Base-by-base conservation (phyloP, 2,888 invertebrate species). In the Heliothis peltigera region DNA sequence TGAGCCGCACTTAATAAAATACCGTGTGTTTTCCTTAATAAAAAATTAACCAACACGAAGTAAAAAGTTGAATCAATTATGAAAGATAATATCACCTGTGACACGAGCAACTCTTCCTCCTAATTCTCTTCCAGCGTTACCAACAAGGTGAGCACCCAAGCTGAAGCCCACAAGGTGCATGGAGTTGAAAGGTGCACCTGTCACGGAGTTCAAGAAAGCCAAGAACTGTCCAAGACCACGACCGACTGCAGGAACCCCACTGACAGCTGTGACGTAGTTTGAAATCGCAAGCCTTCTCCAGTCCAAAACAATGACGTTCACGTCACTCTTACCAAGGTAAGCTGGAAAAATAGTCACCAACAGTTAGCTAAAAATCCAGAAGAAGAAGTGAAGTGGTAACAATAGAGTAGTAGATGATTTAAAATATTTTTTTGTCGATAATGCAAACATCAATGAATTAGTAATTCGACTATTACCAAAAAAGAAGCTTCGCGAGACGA, bases 131-230 rank as follows among this genome's bases (percentile, higher is more conserved):
- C 91, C 92, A 70, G 91, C 89, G 18, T 86, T 89, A 8, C 91
- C 92, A 5, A 87, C 92, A 0, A 93, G 65, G 59, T 95, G 94
- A 39, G 91, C 88, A 1, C 95, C 94, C 47, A 94, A 84, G 75
- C 92, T 92, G 80, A 92, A 91, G 4, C 95, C 95, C 4, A 93
- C 79, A 2, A 94, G 62, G 60, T 94, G 94, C 70, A 93, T 83
- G 46, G 81, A 70, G 25, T 77, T 67, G 25, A 84, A 74, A 0
- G 80, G 67, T 17, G 67, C 1, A 85, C 91, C 90, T 48, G 87
- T 84, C 0, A 67, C 77, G 1, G 47, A 22, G 63, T 81, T 77
- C 1, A 91, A 54, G 79, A 89, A 91, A n/a, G 79, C 71, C 25
- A 94, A 58, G 73, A 93, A 92, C 44, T 82, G 78, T n/a, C 92